Evolutionary conservation across 2,888 invertebrate genomes (phyloP), one percentile per base, ranked within the genome.

Genomic region (Anoplius nigerrimus): DNA sequence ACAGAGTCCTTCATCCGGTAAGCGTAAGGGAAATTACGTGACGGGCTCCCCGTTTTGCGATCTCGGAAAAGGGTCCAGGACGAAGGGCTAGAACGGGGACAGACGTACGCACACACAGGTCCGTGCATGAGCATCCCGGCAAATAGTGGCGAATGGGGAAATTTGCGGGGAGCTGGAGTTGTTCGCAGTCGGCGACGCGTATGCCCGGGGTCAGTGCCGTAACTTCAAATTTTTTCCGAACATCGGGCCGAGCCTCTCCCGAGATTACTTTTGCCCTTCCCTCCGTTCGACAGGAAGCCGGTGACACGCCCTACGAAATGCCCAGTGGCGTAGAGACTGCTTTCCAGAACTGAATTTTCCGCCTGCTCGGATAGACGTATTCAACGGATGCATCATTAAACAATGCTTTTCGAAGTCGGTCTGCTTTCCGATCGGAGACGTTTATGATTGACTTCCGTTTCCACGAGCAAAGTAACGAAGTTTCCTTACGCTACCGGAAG

Each of bases 241-340:
- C 18, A 24, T 20, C 34, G 20, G 21, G 2, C 42, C 54, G 27
- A 48, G 18, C 42, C 56, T 34, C 42, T 62, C n/a, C 48, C 55
- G 48, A 66, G 62, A 51, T 69, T 54, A 60, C 53, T 22, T 61
- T 45, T 21, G 21, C 24, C 13, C 58, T 34, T 34, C 55, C 46
- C 57, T 54, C n/a, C 42, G 27, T 59, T 53, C 57, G n/a, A 48
- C 48, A 51, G 55, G 56, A 67, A 64, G 63, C 62, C 16, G 42
- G 13, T 34, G 56, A 48, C 58, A 48, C 43, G 11, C 59, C 65
- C 57, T 21, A 60, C 48, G 24, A 55, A 57, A 55, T 42, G 18
- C 21, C 20, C 55, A 57, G 8, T 53, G 45, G 27, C 54, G 64
- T 66, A 42, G 24, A 45, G 45, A 13, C 13, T n/a, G 18, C n/a